Base-by-base conservation (phyloP, 2,888 invertebrate genomes). In the Julus scandinavius region DNA sequence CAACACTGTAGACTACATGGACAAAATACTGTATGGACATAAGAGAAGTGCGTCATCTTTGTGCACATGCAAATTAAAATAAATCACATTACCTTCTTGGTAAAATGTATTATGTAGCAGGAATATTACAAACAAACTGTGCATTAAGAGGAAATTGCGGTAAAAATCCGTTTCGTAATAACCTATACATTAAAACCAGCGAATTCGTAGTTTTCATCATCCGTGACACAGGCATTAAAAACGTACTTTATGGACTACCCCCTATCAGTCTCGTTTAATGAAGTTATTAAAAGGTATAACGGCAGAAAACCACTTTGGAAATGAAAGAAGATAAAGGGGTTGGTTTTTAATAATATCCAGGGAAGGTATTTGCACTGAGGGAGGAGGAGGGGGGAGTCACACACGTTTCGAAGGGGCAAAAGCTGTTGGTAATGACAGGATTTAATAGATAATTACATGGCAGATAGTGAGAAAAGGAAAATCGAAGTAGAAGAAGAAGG, bases 221-320 rank as follows among this genome's bases (percentile, higher is more conserved):
- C n/a, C 0, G 4, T 6, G 63, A 63, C 20, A n/a, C 7, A 20
- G 1, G 20, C 63, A 20, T 63, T 63, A 20, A 63, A 63, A 63
- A 17, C 20, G 20, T 20, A 9, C 63, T 63, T 63, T 63, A 63
- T 63, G 63, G 20, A 20, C 63, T 20, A 63, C 63, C 85, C 41
- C n/a, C 38, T 85, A 49, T 49, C 17, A 3, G 85, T 9, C 49
- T 49, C 41, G 49, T 85, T 85, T 38, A 85, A 85, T 40, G 85
- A 85, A 85, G 85, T 85, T 85, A 85, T 85, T 85, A 85, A 85
- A 38, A 85, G n/a, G 85, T 49, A 85, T 45, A 85, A 85, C n/a
- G 45, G 85, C 85, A 85, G 45, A 41, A 85, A 85, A n/a, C 40
- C 85, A 49, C 49, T 85, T 85, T 85, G 85, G 41, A 49, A 13